A percentile compares a stretch with the other conserved stretches of the same genome.
Evolutionary conservation across 1,140 invertebrate genomes (phyloP).

Genomic region (Doryteuthis pealeii): DNA sequence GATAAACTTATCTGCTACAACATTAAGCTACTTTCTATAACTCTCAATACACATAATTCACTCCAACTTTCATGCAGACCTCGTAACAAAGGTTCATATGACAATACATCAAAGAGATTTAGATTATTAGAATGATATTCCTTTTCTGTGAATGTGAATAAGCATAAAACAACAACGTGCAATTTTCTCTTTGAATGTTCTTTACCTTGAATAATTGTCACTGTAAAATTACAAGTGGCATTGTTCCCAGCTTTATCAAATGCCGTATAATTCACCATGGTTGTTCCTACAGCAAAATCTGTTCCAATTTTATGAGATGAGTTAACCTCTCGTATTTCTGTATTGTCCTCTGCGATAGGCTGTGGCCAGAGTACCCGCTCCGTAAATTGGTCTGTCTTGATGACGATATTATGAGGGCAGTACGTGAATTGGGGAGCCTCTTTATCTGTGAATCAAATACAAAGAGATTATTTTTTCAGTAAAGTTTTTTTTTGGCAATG

Average conservation of each 20-base stretch:
- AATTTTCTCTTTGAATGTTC: no score
- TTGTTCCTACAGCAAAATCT: slow-evolving; percentile 33
- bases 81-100: no score
- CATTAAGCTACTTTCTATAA: no score
- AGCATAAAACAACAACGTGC: no score
- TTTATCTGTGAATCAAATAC: slow-evolving; percentile 29
- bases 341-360: slow-evolving; percentile 41
- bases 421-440: slow-evolving; percentile 37
- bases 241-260: slow-evolving; percentile 38
- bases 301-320: slow-evolving; percentile 31
- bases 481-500: no score
- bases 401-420: slow-evolving; percentile 36
- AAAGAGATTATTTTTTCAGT: no score
- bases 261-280: slow-evolving; percentile 39
- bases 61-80: no score
- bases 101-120: no score
- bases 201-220: slow-evolving; percentile 41
- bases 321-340: slow-evolving; percentile 19
- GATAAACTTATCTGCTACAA: no score
- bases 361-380: slow-evolving; percentile 34
- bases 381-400: slow-evolving; percentile 27
- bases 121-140: no score
- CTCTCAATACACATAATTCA: no score
- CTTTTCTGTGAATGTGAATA: no score
- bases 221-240: slow-evolving; percentile 38